These are phyloP conservation scores for Darevskia mixta DNA, from an alignment of 2,797 vertebrate species.

Conservation along the genomic window DNA sequence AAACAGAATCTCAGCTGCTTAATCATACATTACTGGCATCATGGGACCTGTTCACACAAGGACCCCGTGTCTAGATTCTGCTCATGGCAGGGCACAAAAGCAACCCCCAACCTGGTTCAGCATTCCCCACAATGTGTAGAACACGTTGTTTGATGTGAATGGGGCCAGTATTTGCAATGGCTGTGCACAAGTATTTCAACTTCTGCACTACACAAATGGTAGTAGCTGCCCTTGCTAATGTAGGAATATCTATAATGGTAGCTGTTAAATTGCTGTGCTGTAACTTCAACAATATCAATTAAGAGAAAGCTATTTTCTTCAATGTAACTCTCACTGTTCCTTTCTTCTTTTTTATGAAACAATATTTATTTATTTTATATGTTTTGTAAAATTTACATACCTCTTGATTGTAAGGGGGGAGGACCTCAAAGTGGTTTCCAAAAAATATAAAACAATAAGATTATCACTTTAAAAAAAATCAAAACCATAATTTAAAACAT, in stretches of 20 bases:
- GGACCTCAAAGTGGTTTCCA: too few relatives aligned
- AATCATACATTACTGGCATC: background rate
- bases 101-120: background rate
- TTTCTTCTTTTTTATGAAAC: background rate
- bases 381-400: too few relatives aligned
- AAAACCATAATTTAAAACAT: too few relatives aligned
- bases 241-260: background rate
- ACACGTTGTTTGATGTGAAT: background rate
- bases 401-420: too few relatives aligned
- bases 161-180: background rate
- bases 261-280: background rate
- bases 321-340: background rate
- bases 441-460: too few relatives aligned
- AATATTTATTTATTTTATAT: too few relatives aligned
- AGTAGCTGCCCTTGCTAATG: background rate
- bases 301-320: background rate
- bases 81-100: background rate
- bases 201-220: background rate
- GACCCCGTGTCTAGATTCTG: background rate
- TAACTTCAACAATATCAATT: background rate
- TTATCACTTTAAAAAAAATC: too few relatives aligned
- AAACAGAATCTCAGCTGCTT: constrained; percentile 28
- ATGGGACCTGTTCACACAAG: fast-evolving
- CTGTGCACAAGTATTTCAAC: background rate
- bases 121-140: background rate